These are phyloP conservation scores for Malurus elegans DNA, from an alignment of 2,113 vertebrate genomes.

Conservation along the genomic window DNA sequence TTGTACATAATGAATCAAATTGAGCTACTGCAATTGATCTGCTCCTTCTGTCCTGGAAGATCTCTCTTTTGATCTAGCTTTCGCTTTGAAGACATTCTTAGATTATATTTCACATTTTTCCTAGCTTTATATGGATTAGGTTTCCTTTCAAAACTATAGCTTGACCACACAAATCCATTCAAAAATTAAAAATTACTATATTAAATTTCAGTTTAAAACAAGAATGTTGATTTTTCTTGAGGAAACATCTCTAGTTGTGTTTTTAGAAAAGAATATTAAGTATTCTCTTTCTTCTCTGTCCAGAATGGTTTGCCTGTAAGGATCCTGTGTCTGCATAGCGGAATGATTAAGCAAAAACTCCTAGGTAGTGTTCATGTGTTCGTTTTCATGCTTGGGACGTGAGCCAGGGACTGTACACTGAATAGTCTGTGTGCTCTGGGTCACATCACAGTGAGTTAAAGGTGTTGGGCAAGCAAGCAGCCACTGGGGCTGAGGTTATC, in stretches of 20 bases:
- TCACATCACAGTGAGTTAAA: neutral
- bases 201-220: neutral
- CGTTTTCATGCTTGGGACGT: neutral
- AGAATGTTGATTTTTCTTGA: neutral
- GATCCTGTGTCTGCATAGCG: neutral
- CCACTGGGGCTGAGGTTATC: neutral
- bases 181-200: neutral
- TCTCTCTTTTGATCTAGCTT: neutral
- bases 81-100: neutral
- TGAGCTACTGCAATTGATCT: neutral
- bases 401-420: neutral
- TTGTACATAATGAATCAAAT: neutral
- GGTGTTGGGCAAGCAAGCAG: neutral
- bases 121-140: neutral
- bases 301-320: neutral
- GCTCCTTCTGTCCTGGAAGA: neutral
- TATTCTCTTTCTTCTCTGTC: constrained; percentile 6
- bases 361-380: neutral
- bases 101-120: neutral
- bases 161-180: neutral
- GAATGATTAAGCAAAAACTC: neutral
- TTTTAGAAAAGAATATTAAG: neutral
- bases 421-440: neutral
- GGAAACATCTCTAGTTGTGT: neutral
- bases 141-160: neutral